These are phyloP conservation scores for Lycorma delicatula DNA, from an alignment of 1,140 invertebrate species.

Conservation along the genomic window DNA sequence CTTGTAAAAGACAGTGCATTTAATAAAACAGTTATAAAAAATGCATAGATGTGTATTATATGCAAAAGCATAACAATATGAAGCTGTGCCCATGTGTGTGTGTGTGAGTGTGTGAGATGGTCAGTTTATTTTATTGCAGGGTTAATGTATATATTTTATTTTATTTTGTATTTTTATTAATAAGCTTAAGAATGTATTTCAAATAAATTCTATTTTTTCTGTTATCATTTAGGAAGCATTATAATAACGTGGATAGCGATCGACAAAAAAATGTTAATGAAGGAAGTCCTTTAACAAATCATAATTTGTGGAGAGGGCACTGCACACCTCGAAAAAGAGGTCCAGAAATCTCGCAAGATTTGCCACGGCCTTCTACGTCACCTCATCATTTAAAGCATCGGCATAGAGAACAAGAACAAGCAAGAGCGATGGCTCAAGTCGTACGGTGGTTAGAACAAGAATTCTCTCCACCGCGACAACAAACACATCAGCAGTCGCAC, in stretches of 20 bases:
- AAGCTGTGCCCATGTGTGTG: too few relatives aligned
- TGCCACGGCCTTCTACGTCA: slow-evolving; percentile 31
- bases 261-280: background rate
- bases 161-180: too few relatives aligned
- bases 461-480: slow-evolving; percentile 32
- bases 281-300: slow-evolving; percentile 22
- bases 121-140: too few relatives aligned
- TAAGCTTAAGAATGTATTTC: too few relatives aligned
- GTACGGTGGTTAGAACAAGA: slow-evolving; percentile 50
- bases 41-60: too few relatives aligned
- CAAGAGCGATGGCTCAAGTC: slow-evolving; percentile 57
- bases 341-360: slow-evolving; percentile 29
- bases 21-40: too few relatives aligned
- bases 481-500: slow-evolving; percentile 16
- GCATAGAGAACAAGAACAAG: slow-evolving; percentile 56
- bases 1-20: too few relatives aligned
- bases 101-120: too few relatives aligned
- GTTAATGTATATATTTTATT: too few relatives aligned
- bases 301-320: slow-evolving; percentile 32
- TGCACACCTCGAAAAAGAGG: slow-evolving; percentile 28
- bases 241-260: background rate
- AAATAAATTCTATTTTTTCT: too few relatives aligned
- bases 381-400: slow-evolving; percentile 55
- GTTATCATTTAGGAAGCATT: background rate
- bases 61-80: too few relatives aligned